Evolutionary conservation across 2,113 vertebrate genomes (phyloP).

Genomic region (Micronycteris hirsuta): DNA sequence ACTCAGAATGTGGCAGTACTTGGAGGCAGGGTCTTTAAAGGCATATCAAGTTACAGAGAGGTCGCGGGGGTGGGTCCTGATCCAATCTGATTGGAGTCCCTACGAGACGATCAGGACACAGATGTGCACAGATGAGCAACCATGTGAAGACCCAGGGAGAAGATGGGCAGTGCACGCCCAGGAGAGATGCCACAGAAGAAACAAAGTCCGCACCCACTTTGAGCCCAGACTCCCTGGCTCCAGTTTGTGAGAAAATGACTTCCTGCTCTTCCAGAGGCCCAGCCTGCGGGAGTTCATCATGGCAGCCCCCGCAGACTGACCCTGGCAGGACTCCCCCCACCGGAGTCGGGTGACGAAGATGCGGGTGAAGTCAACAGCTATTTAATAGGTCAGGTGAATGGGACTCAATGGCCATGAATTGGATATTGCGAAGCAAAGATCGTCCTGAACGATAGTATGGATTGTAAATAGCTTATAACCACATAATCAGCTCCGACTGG

Average conservation of each 20-base stretch:
- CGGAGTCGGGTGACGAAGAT: too few relatives aligned
- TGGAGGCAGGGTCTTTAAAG: neutral
- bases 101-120: neutral
- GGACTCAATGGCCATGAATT: neutral
- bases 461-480: neutral
- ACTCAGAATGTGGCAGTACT: neutral
- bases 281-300: neutral
- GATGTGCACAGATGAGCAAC: too few relatives aligned
- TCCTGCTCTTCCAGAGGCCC: neutral
- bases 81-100: neutral
- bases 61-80: neutral
- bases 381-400: too few relatives aligned
- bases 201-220: neutral
- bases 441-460: fast-evolving
- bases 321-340: too few relatives aligned
- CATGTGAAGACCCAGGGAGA: neutral
- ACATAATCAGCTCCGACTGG: neutral
- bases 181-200: neutral
- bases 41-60: neutral
- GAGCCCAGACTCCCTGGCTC: neutral
- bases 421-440: neutral
- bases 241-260: neutral
- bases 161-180: neutral
- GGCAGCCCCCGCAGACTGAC: neutral
- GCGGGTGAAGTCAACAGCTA: neutral